A percentile compares a stretch with the other conserved stretches of the same genome.
Conservation (phyloP, 1,140 invertebrate species). For the Ephestia elutella region DNA sequence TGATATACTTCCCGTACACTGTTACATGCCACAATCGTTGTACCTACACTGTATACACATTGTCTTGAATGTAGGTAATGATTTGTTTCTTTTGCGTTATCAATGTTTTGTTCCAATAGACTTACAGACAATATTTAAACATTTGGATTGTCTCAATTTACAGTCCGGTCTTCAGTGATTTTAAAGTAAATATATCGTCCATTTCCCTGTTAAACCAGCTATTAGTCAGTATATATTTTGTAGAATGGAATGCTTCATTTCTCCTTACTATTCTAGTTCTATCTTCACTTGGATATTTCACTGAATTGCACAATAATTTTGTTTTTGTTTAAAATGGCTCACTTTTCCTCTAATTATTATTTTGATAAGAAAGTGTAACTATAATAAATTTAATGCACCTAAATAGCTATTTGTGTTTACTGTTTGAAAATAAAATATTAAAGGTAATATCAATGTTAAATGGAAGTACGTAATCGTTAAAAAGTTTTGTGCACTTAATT, state of each 20-base stretch:
- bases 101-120: slow-evolving; percentile 18
- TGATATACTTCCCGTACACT: slow-evolving; percentile 28
- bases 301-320: slow-evolving; percentile 68
- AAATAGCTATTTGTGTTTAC: slow-evolving; percentile 51
- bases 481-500: slow-evolving; percentile 40
- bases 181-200: slow-evolving; percentile 52
- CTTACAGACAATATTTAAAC: slow-evolving; percentile 26
- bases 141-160: slow-evolving; percentile 31
- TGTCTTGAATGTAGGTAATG: slow-evolving; percentile 27
- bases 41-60: slow-evolving; percentile 44
- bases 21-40: slow-evolving; percentile 34
- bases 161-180: slow-evolving; percentile 37
- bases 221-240: slow-evolving; percentile 63
- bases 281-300: slow-evolving; percentile 68
- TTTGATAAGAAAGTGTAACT: slow-evolving; percentile 32
- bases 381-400: slow-evolving; percentile 53
- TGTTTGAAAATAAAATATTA: slow-evolving; percentile 30
- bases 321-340: slow-evolving; percentile 73
- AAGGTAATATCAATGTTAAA: slow-evolving; percentile 27
- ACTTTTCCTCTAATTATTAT: slow-evolving; percentile 64
- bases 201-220: slow-evolving; percentile 73
- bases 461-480: slow-evolving; percentile 31
- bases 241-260: slow-evolving; percentile 73
- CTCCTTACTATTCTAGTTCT: slow-evolving; percentile 68
- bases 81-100: slow-evolving; percentile 19